Evolutionary conservation across 2,797 vertebrate species (phyloP), one percentile per base, ranked within the genome.

Genomic region (Sebastes hubbsi): DNA sequence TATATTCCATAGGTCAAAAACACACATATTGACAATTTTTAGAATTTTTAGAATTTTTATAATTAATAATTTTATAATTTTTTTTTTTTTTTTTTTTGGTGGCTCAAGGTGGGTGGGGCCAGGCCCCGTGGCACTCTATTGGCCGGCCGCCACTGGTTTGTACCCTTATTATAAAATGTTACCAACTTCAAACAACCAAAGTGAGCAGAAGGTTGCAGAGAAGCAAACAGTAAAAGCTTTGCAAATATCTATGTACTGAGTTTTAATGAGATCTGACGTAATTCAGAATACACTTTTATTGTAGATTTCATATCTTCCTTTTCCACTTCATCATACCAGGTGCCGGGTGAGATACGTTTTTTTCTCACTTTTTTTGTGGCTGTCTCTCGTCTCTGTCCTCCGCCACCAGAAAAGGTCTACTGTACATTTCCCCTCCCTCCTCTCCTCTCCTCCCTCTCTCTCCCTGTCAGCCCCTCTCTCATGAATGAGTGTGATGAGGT

Each of bases 401-500:
- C 8, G 11, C 30, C 32, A 69, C 22, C 22, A 78, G 38, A 75
- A 64, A 58, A 66, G 7, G 7, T 69, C 38, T 10, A 11, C 66
- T 62, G 52, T 58, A 13, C 25, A 4, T 25, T 65, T 72, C 5
- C 72, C n/a, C 30, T 67, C 10, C n/a, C 52, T n/a, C n/a, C n/a
- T 49, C 42, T 72, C 54, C 59, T 34, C 42, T 72, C 54, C 63
- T 34, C 46, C 61, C 22, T 56, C 55, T 78, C 38, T n/a, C 38
- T 24, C 25, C 65, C 64, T 60, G 61, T 73, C 72, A 63, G 58
- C 54, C n/a, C 18, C 22, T 78, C 73, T 68, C 64, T 65, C 38
- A 62, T 87, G 71, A 89, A 77, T 77, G 76, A 89, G 67, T 66
- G 66, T 60, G 81, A 91, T 88, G 80, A 85, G 56, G 36, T 54